Base-by-base conservation (phyloP, 2,113 vertebrate species). In the Columbina picui region DNA sequence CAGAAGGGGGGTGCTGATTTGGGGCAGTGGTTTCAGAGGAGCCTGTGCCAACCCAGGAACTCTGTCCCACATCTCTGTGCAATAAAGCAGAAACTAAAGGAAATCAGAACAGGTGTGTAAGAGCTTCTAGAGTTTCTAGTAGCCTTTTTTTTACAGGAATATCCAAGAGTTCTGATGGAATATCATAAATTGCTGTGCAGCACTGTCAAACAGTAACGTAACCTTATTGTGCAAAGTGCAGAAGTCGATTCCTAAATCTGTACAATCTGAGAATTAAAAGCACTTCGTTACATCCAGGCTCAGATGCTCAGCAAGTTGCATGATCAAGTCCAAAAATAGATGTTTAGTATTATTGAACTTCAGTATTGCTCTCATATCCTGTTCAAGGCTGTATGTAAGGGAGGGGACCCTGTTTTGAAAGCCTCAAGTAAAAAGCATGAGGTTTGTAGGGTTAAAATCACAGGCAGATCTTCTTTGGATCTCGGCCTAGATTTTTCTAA, bases 381-480 rank as follows among this genome's bases (percentile, higher is more conserved):
- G 10, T 32, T 67, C 55, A 29, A 12, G 49, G 53, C 69, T 82
- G 1, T 20, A 5, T 39, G 52, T 56, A 52, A 29, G 30, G 26
- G 70, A 55, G 67, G 26, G 86, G 75, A 39, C 32, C 55, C 50
- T 82, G 3, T 14, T 36, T 36, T 21, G 70, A 79, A 57, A 85
- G 29, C 18, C 68, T 79, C 84, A 47, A 38, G 75, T 87, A 39
- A 88, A 50, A 23, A 90, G 52, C 11, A 5, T 53, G 76, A 84
- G 79, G 43, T 91, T 77, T 43, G 43, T 70, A 27, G 75, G 49
- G 83, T 90, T 92, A 84, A 96, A 96, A 73, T 26, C 68, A 63
- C 18, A 74, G 56, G 55, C 78, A 92, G 83, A 64, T 64, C 87
- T 95, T 60, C 38, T 91, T 70, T 84, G 88, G 68, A 60, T 84